phyloP scores from a whole-genome alignment of 2,113 vertebrate genomes.

The Rhinopomastus cyanomelas region DNA sequence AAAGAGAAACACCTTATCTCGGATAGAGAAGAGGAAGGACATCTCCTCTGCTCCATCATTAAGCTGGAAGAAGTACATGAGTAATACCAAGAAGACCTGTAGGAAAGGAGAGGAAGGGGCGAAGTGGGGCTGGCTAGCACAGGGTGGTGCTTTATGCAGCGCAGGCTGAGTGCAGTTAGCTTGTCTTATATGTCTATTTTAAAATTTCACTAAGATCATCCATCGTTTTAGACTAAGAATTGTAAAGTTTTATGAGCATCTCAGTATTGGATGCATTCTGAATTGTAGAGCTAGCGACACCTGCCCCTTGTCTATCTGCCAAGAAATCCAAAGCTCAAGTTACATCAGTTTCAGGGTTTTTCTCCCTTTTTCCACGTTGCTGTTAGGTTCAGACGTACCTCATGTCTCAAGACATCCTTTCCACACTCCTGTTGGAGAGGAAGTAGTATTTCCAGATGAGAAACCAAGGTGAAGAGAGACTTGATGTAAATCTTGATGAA shows the following conservation, averaged over 20 bases:
- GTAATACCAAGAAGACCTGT: background rate
- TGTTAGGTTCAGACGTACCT: background rate
- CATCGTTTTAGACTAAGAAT: background rate
- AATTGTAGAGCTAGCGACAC: background rate
- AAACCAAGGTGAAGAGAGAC: background rate
- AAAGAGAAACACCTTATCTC: background rate
- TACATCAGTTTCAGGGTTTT: background rate
- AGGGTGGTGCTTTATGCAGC: background rate
- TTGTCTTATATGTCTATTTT: background rate
- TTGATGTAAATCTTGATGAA: background rate
- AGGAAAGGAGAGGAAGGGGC: background rate
- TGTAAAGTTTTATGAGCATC: background rate
- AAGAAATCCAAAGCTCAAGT: background rate
- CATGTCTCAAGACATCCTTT: background rate
- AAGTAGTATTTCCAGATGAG: background rate
- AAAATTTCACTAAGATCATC: background rate
- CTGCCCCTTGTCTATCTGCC: background rate
- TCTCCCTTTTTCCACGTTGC: background rate
- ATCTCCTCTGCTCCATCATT: background rate
- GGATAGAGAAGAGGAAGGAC: background rate
- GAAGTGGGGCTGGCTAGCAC: background rate
- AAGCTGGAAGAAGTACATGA: background rate
- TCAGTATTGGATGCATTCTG: background rate
- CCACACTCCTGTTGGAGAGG: background rate
- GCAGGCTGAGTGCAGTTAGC: background rate